Conservation (phyloP, 2,113 vertebrate genomes). For the Daphoenositta chrysoptera region DNA sequence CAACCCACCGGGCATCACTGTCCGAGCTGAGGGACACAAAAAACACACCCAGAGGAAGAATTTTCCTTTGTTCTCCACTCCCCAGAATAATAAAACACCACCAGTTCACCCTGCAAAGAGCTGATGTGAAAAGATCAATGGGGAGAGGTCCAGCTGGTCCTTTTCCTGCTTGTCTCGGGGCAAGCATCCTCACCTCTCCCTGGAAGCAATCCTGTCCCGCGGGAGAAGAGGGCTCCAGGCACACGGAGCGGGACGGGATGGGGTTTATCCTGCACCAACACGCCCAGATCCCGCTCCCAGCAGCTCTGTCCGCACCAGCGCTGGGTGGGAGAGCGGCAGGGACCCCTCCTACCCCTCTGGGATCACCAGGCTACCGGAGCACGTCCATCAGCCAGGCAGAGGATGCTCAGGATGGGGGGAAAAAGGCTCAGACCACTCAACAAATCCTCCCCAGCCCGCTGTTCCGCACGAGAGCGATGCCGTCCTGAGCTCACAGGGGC, state of each 20-base stretch:
- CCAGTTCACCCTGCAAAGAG: background rate
- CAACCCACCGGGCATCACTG: rapidly evolving
- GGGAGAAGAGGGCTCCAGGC: background rate
- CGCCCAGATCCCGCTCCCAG: background rate
- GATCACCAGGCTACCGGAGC: background rate
- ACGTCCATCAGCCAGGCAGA: background rate
- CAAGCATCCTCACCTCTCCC: background rate
- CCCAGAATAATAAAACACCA: background rate
- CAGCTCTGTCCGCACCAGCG: background rate
- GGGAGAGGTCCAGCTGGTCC: background rate
- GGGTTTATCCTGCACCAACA: background rate
- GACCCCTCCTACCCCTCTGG: background rate
- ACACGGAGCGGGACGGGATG: rapidly evolving
- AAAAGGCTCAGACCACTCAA: background rate
- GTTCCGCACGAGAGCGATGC: rapidly evolving
- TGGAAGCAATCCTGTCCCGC: rapidly evolving
- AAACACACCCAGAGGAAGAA: background rate
- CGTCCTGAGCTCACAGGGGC: background rate
- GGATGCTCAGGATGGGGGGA: background rate
- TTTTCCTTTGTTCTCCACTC: background rate
- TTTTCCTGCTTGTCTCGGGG: background rate
- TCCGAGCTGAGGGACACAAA: background rate
- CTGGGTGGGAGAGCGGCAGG: background rate
- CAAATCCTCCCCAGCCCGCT: rapidly evolving
- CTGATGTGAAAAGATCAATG: background rate